Evolutionary conservation across 2,888 invertebrate species (phyloP), one percentile per base, ranked within the genome.

Genomic region (Ptycholaimellus sp.): DNA sequence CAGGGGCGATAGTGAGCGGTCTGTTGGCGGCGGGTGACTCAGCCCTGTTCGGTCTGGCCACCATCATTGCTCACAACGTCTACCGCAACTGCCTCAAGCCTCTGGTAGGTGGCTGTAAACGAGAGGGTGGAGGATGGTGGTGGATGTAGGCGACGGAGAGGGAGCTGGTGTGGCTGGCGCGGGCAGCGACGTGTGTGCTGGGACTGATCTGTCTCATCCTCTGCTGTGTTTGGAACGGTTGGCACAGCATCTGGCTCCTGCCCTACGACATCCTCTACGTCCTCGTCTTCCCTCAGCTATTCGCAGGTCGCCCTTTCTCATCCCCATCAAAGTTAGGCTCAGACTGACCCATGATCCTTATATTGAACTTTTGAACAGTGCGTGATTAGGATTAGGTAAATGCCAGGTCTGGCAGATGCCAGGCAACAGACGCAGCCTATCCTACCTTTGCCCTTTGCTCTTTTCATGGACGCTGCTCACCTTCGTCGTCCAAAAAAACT

Each of bases 11-110:
- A 5, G 49, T 47, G 2, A 53, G 54, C 4, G 56, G 54, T 13
- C 53, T 56, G 34, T 54, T 56, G 54, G 54, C 55, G 14, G 54
- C 53, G 5, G 49, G 53, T 46, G 56, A 56, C 41, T 53, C 52
- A 35, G 46, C 53, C 30, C 45, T 56, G 6, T 47, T 56, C 5
- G 52, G 49, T 2, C 52, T 53, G n/a, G 49, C 51, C 35, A 52
- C 55, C 19, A 51, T 55, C 51, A 50, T 54, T 35, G 51, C 54
- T 3, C 48, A 51, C 40, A 56, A 56, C 39, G 46, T 56, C n/a
- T 55, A 54, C 44, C 46, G 42, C 35, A 44, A 46, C 30, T 35
- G 50, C 14, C 38, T 54, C 30, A 40, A 51, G 31, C 33, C 40
- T 50, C n/a, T n/a, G n/a, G n/a, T n/a, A n/a, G n/a, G n/a, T n/a